Conservation (phyloP, 1,140 invertebrate genomes). For the Rhagoletis pomonella region DNA sequence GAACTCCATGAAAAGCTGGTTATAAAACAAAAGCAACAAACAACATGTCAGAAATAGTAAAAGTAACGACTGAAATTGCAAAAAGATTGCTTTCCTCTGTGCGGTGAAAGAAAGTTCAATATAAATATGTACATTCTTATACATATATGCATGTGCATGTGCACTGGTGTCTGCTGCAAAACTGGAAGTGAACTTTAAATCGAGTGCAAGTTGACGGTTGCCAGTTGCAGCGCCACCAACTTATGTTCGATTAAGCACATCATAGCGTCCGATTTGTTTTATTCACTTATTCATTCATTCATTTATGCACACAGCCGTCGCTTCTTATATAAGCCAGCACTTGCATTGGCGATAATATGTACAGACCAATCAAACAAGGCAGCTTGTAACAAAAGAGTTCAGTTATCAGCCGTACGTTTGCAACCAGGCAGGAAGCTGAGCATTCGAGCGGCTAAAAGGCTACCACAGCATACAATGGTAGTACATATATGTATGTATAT, state of each 20-base stretch:
- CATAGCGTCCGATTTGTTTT: neutral
- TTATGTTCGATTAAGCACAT: too few relatives aligned
- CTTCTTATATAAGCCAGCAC: neutral
- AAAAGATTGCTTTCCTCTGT: too few relatives aligned
- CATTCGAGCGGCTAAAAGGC: constrained; percentile 32
- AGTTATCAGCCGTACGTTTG: neutral
- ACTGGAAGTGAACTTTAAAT: neutral
- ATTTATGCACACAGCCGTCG: neutral
- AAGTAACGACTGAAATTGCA: too few relatives aligned
- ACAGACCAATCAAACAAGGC: constrained; percentile 14
- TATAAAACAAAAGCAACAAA: too few relatives aligned
- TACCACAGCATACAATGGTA: neutral
- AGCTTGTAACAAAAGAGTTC: neutral
- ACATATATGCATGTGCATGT: too few relatives aligned
- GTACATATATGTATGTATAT: neutral
- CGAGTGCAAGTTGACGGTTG: neutral
- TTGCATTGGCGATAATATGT: neutral
- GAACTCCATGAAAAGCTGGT: too few relatives aligned
- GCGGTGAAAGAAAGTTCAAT: too few relatives aligned
- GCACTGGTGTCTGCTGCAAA: neutral
- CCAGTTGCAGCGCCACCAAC: neutral
- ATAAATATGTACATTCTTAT: too few relatives aligned
- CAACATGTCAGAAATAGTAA: too few relatives aligned
- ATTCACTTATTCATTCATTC: neutral
- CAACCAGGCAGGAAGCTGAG: neutral